Evolutionary conservation across 1,140 invertebrate species (phyloP).

Genomic region (Mactra quadrangularis): DNA sequence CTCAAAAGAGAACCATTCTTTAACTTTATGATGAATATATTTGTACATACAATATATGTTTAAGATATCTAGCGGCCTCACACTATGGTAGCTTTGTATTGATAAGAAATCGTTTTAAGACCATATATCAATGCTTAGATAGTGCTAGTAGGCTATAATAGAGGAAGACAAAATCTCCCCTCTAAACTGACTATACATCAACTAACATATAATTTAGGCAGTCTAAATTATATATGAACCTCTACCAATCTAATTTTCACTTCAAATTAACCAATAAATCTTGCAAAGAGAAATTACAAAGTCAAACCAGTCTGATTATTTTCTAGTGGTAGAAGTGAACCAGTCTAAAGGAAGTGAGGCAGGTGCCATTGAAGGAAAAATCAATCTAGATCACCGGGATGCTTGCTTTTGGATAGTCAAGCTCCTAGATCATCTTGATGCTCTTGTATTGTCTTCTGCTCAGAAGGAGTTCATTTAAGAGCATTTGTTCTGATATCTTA

Average conservation of each 20-base stretch:
- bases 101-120: background rate
- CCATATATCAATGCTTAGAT: background rate
- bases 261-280: constrained; percentile 61
- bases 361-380: constrained; percentile 46
- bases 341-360: constrained; percentile 39
- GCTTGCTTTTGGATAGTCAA: constrained; percentile 15
- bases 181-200: constrained; percentile 30
- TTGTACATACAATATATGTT: too few relatives aligned
- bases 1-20: too few relatives aligned
- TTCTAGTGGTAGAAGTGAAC: constrained; percentile 37
- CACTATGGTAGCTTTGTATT: background rate
- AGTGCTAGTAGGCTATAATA: constrained; percentile 11
- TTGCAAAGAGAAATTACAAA: constrained; percentile 50
- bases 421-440: too few relatives aligned
- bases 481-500: too few relatives aligned
- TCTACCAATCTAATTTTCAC: constrained; percentile 56
- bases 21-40: background rate
- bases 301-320: constrained; percentile 51
- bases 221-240: constrained; percentile 55
- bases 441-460: too few relatives aligned
- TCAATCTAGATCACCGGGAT: constrained; percentile 43
- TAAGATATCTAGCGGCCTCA: too few relatives aligned
- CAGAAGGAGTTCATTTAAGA: too few relatives aligned
- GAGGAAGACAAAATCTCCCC: constrained; percentile 30
- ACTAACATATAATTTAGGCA: constrained; percentile 39